A percentile compares a stretch with the other conserved stretches of the same genome.
These are phyloP conservation scores for Trachops cirrhosus DNA, from an alignment of 2,797 vertebrate genomes.

Conservation along the genomic window DNA sequence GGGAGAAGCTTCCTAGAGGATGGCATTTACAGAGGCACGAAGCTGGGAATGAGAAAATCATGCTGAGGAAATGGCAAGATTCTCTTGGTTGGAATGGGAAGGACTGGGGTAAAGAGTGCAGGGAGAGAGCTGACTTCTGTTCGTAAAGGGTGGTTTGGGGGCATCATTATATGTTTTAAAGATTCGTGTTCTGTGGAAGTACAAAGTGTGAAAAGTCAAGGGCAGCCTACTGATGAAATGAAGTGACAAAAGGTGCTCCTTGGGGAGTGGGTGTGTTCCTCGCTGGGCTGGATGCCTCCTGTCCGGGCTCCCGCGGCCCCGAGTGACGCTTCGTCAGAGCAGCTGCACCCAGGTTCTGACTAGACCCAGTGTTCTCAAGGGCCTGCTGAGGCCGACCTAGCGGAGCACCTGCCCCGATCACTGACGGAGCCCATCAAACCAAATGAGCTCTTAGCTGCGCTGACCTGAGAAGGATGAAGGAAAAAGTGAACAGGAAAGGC, in stretches of 20 bases:
- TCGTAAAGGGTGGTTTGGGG: background rate
- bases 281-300: background rate
- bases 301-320: background rate
- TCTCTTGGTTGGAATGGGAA: background rate
- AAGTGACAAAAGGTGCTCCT: background rate
- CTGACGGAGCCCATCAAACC: background rate
- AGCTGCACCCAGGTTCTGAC: background rate
- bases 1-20: background rate
- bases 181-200: background rate
- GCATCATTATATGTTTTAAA: background rate
- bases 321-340: background rate
- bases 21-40: background rate
- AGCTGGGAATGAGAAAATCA: background rate
- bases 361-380: background rate
- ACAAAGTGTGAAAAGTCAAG: background rate
- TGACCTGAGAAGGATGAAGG: background rate
- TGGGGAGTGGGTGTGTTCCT: background rate
- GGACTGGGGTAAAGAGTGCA: background rate
- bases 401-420: rapidly evolving
- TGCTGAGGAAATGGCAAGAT: background rate
- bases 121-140: background rate
- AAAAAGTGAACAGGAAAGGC: background rate
- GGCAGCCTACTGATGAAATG: background rate
- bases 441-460: background rate
- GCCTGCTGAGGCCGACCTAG: background rate